phyloP scores from a whole-genome alignment of 2,797 vertebrate genomes.

The Nasua narica region DNA sequence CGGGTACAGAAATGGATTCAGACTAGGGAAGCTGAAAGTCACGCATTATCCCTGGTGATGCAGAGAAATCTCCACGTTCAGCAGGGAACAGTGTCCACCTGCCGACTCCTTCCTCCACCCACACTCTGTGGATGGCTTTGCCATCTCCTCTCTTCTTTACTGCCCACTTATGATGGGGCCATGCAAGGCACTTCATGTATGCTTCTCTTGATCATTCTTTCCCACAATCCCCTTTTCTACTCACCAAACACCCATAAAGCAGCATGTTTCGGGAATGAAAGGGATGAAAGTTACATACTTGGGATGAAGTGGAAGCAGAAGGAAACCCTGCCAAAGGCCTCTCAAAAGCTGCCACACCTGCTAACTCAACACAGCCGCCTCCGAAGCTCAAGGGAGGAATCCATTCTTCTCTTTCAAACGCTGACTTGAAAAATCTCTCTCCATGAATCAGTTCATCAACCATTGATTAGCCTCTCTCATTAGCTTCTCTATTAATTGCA shows the following conservation, averaged over 20 bases:
- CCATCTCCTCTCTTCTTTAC: background rate
- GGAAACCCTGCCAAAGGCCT: constrained; percentile 44
- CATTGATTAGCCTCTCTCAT: constrained; percentile 55
- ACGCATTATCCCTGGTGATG: background rate
- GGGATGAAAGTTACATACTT: constrained; percentile 20
- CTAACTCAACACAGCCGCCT: constrained; percentile 66
- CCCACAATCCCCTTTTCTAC: constrained; percentile 1
- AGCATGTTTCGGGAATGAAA: constrained; percentile 51
- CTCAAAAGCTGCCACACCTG: constrained; percentile 62
- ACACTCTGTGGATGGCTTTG: background rate
- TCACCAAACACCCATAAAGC: constrained; percentile 43
- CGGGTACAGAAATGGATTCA: background rate
- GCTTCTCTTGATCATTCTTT: constrained; percentile 20
- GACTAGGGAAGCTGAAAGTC: constrained; percentile 9
- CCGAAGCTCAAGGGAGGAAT: background rate
- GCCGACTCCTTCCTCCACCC: background rate
- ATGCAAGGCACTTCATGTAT: background rate
- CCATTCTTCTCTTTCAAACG: constrained; percentile 48
- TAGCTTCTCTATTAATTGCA: constrained; percentile 56
- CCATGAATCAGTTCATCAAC: constrained; percentile 51
- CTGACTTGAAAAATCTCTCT: background rate
- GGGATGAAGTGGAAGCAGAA: constrained; percentile 38
- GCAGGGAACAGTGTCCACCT: background rate
- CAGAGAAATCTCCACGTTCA: background rate
- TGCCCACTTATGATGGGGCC: background rate